phyloP scores from a whole-genome alignment of 1,140 invertebrate species.

The Piezodorus guildinii region DNA sequence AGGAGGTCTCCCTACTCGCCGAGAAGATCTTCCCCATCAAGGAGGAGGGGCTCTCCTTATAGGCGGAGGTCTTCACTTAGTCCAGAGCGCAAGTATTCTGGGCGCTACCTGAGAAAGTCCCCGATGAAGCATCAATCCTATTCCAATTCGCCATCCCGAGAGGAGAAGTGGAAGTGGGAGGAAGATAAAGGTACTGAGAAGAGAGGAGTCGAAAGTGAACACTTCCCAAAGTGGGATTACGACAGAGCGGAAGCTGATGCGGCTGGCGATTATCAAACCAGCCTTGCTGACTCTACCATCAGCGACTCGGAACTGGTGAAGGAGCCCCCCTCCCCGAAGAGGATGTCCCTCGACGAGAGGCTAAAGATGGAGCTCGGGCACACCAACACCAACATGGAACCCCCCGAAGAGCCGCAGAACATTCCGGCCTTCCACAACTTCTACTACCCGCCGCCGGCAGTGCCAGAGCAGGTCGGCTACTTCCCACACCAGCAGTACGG shows the following conservation, averaged over 20 bases:
- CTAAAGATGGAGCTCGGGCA: constrained; percentile 35
- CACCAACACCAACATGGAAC: constrained; percentile 22
- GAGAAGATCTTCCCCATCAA: constrained; percentile 11
- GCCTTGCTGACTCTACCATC: constrained; percentile 35
- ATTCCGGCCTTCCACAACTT: constrained; percentile 2
- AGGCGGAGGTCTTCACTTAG: not conserved
- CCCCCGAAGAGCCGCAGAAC: constrained; percentile 25
- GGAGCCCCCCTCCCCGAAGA: constrained; percentile 30
- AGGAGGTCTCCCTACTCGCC: constrained; percentile 16
- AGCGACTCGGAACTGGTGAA: constrained; percentile 33
- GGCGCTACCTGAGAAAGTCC: not conserved
- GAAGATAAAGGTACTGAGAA: not conserved
- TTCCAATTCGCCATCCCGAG: not conserved
- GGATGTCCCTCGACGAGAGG: constrained; percentile 36
- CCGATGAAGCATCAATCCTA: not conserved
- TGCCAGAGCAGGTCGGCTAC: not conserved
- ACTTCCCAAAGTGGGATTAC: constrained; percentile 9
- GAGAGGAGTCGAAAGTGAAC: not conserved
- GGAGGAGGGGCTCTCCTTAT: not conserved
- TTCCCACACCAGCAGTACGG: not conserved
- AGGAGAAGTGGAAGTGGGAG: constrained; percentile 13
- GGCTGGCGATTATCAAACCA: constrained; percentile 17
- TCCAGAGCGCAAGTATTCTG: not conserved
- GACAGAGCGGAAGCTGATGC: not conserved
- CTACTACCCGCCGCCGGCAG: constrained; percentile 2